Base-by-base conservation (phyloP, 2,797 vertebrate genomes). In the Nyctalus aviator region DNA sequence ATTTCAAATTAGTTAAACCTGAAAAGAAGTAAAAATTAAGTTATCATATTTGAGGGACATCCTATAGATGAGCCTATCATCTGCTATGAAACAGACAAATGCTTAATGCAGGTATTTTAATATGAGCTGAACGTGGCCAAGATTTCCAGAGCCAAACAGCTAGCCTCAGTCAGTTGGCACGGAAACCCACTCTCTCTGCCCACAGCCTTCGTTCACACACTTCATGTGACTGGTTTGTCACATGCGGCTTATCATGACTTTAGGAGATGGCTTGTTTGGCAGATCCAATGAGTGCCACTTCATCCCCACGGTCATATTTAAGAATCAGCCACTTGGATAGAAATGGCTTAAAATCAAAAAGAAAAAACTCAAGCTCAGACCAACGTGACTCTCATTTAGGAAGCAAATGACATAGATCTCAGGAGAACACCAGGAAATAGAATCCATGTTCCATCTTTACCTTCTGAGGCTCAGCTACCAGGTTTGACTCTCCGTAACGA, bases 391-490 rank as follows among this genome's bases (percentile, higher is more conserved):
- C 8, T 82, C 46, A 48, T 9, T 12, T 0, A 81, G 32, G 32
- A 87, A 30, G 27, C 6, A 37, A 94, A 68, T 32, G 41, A 84
- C 75, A 46, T 1, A 88, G 84, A 69, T 1, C 59, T 69, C 41
- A 35, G 23, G 44, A 44, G 78, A 76, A 59, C 5, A 37, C 27
- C 7, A 2, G 1, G 13, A 23, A 32, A 35, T 8, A 3, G 2
- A 32, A 44, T 57, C 75, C 77, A 69, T 11, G 2, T 44, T 81
- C 84, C 17, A 7, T 8, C 69, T 97, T 97, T 92, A 99, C 99
- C 98, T 98, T 99, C 86, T 99, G 98, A 11, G 99, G 99, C 96
- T 99, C 99, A 0, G 99, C 98, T 0, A 99, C 97, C 81, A 99
- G 98, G 93, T 99, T 98, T 6, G 98, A 98, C 88, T 99, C 99